Evolutionary conservation across 2,888 invertebrate species (phyloP).

Genomic region (Charanyca ferruginea): DNA sequence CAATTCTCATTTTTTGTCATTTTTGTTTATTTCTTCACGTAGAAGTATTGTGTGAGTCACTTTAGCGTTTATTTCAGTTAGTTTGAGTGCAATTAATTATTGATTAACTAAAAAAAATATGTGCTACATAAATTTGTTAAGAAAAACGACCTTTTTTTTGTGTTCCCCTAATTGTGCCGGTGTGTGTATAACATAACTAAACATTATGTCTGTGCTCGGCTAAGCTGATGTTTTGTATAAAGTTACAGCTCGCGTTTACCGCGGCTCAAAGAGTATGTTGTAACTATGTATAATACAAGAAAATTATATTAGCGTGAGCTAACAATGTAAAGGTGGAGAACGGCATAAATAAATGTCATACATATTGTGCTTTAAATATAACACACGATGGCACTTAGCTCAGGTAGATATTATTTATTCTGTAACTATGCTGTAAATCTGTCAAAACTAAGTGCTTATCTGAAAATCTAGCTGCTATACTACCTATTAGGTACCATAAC

Average conservation of each 20-base stretch:
- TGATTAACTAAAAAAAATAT: too few relatives aligned
- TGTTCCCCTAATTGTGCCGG: too few relatives aligned
- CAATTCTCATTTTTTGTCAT: too few relatives aligned
- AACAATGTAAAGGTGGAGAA: constrained; percentile 10
- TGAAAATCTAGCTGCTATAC: constrained; percentile 11
- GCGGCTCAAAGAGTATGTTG: not conserved
- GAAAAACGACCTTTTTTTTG: too few relatives aligned
- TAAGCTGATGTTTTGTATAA: not conserved
- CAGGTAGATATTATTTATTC: not conserved
- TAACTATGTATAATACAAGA: not conserved
- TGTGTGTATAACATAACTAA: too few relatives aligned
- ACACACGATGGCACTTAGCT: constrained; percentile 50
- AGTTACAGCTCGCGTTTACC: constrained; percentile 2
- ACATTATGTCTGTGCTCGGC: too few relatives aligned
- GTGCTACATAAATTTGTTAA: too few relatives aligned
- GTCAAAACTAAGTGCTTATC: constrained; percentile 34
- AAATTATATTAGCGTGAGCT: constrained; percentile 12
- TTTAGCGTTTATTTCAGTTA: too few relatives aligned
- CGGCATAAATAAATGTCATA: constrained; percentile 32
- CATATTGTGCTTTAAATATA: constrained; percentile 34
- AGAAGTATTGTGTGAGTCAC: too few relatives aligned
- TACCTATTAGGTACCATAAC: constrained; percentile 23
- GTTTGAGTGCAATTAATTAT: too few relatives aligned
- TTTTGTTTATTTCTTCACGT: too few relatives aligned
- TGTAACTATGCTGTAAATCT: constrained; percentile 26